phyloP scores from a whole-genome alignment of 2,888 invertebrate species.

The Penaeus monodon region DNA sequence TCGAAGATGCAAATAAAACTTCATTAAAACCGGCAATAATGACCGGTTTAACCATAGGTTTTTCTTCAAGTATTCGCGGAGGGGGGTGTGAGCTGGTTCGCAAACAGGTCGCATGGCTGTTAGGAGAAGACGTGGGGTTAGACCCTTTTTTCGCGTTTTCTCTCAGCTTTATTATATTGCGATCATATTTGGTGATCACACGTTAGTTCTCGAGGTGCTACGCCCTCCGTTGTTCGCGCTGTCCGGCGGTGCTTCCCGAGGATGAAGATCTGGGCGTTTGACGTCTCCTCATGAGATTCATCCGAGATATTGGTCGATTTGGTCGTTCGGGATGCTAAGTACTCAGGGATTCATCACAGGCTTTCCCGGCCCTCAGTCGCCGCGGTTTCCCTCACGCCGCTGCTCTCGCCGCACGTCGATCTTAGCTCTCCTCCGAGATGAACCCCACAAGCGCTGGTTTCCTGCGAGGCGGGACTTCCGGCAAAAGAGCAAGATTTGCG shows the following conservation, averaged over 20 bases:
- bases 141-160: conserved; percentile 31
- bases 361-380: no score
- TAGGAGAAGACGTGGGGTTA: background rate
- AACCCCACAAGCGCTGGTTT: no score
- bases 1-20: background rate
- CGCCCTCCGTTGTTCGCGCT: conserved; percentile 13
- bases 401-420: no score
- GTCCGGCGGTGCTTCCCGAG: background rate
- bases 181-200: conserved; percentile 44
- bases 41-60: background rate
- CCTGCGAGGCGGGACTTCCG: conserved; percentile 1
- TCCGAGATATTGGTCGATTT: no score
- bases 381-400: no score
- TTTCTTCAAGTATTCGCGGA: conserved; percentile 10
- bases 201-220: conserved; percentile 19
- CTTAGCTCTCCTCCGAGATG: no score
- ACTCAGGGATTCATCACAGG: no score
- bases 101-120: conserved; percentile 7
- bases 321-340: no score
- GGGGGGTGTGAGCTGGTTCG: background rate
- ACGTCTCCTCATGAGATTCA: conserved; percentile 14
- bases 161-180: conserved; percentile 22
- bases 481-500: conserved; percentile 11
- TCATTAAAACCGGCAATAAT: conserved; percentile 1
- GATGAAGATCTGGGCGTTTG: conserved; percentile 15